Conservation (phyloP, 92 coral and sea anemone species). For the Parazoanthus atlanticus region DNA sequence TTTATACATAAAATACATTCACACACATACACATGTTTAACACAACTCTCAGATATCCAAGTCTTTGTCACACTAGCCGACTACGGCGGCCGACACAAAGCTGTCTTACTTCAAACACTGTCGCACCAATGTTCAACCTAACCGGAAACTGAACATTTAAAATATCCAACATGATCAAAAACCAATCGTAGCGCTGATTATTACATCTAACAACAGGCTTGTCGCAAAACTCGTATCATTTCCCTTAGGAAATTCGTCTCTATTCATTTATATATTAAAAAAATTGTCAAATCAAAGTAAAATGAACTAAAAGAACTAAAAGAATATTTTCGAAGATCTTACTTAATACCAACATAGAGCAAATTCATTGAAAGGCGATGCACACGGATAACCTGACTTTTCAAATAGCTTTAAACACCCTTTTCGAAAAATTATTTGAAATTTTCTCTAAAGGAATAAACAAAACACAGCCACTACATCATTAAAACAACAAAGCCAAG, state of each 20-base stretch:
- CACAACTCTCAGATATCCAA: neutral
- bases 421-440: no score
- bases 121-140: neutral
- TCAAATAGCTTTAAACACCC: no score
- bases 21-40: neutral
- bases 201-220: neutral
- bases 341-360: neutral
- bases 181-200: neutral
- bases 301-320: neutral
- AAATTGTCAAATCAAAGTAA: neutral
- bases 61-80: neutral
- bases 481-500: no score
- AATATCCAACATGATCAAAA: neutral
- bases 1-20: neutral
- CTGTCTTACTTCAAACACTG: neutral
- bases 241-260: slow-evolving; percentile 15
- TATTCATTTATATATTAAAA: neutral
- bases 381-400: no score
- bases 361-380: no score
- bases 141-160: neutral
- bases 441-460: no score
- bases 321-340: neutral
- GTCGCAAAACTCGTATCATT: neutral
- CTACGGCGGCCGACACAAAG: neutral
- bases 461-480: no score